A percentile compares a stretch with the other conserved stretches of the same genome.
Evolutionary conservation across 2,113 vertebrate genomes (phyloP).

Genomic region (Bos javanicus): DNA sequence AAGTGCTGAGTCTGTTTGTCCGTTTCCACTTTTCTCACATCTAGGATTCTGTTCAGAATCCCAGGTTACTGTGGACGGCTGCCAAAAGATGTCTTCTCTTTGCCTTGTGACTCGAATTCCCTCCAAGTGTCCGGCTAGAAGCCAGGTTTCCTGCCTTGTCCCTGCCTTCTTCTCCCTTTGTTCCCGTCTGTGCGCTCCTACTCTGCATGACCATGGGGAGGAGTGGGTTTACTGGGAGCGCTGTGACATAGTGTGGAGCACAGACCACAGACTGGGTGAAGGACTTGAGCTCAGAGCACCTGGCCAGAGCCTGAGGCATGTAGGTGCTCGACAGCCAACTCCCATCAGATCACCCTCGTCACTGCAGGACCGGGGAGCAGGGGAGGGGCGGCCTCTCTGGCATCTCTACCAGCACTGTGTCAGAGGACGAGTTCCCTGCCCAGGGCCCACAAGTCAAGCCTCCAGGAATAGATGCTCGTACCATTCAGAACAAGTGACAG

Average conservation of each 20-base stretch:
- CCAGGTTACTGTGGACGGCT: background rate
- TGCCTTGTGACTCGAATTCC: background rate
- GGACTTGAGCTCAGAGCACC: background rate
- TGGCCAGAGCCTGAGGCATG: background rate
- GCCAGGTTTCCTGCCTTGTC: background rate
- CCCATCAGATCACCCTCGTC: background rate
- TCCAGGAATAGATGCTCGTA: no score
- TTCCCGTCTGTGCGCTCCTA: rapidly evolving
- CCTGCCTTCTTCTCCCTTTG: background rate
- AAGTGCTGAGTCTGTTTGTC: background rate
- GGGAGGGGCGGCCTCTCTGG: background rate
- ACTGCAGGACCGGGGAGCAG: background rate
- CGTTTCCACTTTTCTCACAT: background rate
- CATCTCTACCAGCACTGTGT: background rate
- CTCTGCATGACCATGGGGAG: background rate
- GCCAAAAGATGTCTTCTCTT: background rate
- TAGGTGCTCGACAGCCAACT: background rate
- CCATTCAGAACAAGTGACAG: background rate
- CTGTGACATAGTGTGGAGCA: background rate
- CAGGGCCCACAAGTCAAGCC: background rate
- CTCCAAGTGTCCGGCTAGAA: background rate
- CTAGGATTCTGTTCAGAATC: background rate
- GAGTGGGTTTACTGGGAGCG: background rate
- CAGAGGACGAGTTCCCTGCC: background rate
- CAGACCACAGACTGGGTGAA: background rate